Conservation (phyloP, 2,797 vertebrate genomes). For the Silurus aristotelis region DNA sequence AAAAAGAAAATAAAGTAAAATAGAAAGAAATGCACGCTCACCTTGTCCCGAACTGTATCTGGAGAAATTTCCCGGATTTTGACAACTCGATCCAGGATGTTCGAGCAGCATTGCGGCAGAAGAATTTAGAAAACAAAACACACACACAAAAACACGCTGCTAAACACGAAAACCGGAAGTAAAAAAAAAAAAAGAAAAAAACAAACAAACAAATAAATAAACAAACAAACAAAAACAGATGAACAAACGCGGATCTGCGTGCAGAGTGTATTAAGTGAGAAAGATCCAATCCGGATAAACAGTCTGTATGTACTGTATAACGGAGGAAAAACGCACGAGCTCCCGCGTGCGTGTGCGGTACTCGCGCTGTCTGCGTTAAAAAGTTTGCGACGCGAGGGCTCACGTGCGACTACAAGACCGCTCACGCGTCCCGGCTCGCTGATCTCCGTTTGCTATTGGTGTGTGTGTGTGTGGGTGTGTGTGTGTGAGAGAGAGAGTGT, state of each 20-base stretch:
- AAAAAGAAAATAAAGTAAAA: neutral
- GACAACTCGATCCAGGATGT: slow-evolving; percentile 78
- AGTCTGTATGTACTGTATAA: neutral
- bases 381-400: slow-evolving; percentile 52
- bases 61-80: slow-evolving; percentile 73
- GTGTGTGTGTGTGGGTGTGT: neutral
- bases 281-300: slow-evolving; percentile 10
- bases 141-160: neutral
- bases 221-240: neutral
- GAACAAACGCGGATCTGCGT: neutral
- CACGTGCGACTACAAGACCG: neutral
- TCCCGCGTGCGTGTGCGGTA: neutral
- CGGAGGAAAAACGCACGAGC: neutral
- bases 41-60: slow-evolving; percentile 78
- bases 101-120: slow-evolving; percentile 78
- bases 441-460: slow-evolving; percentile 60
- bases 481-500: neutral
- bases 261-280: neutral
- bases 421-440: slow-evolving; percentile 51
- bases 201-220: neutral
- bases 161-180: neutral
- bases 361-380: slow-evolving; percentile 35
- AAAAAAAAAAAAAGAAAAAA: too few relatives aligned
- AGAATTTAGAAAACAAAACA: neutral
- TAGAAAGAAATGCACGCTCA: slow-evolving; percentile 66